phyloP scores from a whole-genome alignment of 2,888 invertebrate genomes.

The Volucella bombylans region DNA sequence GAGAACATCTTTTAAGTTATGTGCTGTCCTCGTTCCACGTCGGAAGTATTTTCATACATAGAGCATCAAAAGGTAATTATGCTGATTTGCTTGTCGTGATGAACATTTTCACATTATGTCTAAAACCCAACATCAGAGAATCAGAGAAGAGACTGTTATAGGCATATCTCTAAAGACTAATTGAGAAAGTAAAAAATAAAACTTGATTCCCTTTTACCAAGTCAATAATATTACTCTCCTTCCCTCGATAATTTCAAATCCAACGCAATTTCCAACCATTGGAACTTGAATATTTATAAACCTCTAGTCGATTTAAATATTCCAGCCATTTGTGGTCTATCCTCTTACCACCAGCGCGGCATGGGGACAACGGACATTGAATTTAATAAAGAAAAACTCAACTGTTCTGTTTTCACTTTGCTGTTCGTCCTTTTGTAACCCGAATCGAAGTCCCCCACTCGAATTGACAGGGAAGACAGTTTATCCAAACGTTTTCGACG shows the following conservation, averaged over 20 bases:
- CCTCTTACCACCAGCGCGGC: neutral
- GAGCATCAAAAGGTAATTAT: too few relatives aligned
- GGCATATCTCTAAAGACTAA: too few relatives aligned
- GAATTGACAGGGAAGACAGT: conserved; percentile 67
- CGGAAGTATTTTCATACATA: too few relatives aligned
- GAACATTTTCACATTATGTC: too few relatives aligned
- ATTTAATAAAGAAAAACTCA: conserved; percentile 73
- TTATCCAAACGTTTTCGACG: conserved; percentile 70
- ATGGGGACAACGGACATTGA: conserved; percentile 6
- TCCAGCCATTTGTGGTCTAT: conserved; percentile 66
- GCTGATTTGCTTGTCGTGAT: too few relatives aligned
- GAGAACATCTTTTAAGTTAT: too few relatives aligned
- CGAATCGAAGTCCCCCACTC: conserved; percentile 57
- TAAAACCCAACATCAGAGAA: too few relatives aligned
- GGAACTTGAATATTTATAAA: conserved; percentile 70
- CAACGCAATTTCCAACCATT: conserved; percentile 27
- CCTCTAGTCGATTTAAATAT: conserved; percentile 69
- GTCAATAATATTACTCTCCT: neutral
- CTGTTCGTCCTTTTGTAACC: conserved; percentile 59
- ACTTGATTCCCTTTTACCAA: neutral
- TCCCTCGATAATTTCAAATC: conserved; percentile 14
- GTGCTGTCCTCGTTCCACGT: too few relatives aligned
- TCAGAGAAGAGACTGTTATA: too few relatives aligned
- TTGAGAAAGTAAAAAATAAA: too few relatives aligned
- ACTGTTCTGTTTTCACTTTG: conserved; percentile 54